Conservation (phyloP, 2,113 vertebrate species). For the Megaptera novaeangliae region DNA sequence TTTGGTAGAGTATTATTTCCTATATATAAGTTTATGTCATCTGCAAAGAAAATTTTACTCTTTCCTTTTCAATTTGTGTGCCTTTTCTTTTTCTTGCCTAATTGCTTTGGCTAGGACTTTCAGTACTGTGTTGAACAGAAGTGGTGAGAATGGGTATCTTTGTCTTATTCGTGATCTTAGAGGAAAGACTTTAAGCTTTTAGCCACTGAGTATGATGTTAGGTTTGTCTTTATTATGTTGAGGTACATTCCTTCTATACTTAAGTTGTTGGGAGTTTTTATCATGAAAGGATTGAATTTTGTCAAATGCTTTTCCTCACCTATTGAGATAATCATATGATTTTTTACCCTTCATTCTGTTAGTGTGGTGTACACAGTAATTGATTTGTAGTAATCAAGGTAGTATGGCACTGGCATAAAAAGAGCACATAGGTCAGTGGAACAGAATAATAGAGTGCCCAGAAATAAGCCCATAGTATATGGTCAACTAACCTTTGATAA, state of each 20-base stretch:
- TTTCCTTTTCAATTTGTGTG: background rate
- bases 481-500: background rate
- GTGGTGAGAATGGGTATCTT: background rate
- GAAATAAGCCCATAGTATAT: background rate
- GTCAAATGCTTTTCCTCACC: background rate
- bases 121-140: background rate
- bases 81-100: background rate
- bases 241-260: background rate
- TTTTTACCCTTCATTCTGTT: background rate
- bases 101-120: background rate
- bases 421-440: background rate
- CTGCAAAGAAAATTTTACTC: background rate
- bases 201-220: background rate
- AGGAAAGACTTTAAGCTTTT: background rate
- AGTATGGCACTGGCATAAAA: background rate
- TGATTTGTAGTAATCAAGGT: background rate
- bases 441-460: background rate
- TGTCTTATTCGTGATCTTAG: background rate
- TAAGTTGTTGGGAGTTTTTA: background rate
- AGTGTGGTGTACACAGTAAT: background rate
- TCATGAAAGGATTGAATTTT: background rate
- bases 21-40: background rate
- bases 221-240: background rate
- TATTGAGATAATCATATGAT: background rate
- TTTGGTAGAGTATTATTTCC: background rate